These are phyloP conservation scores for Acanthurus lineatus DNA, from an alignment of 2,797 vertebrate species.

Conservation along the genomic window DNA sequence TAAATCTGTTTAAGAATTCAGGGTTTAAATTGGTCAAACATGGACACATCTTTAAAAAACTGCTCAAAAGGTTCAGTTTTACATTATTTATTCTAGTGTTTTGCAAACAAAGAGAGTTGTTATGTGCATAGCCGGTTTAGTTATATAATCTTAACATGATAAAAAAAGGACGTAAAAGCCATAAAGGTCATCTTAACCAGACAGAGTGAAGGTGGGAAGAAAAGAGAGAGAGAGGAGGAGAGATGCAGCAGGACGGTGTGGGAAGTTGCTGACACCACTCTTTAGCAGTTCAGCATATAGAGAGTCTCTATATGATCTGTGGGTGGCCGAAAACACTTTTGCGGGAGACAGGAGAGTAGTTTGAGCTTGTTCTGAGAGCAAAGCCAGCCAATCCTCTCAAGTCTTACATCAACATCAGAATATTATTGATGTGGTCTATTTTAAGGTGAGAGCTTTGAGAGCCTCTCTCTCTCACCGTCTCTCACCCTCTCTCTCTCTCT, in stretches of 20 bases:
- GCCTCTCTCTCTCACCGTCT: too few relatives aligned
- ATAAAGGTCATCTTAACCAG: constrained; percentile 21
- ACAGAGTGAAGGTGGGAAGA: constrained; percentile 11
- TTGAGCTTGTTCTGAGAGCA: constrained; percentile 69
- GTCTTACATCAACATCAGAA: constrained; percentile 78
- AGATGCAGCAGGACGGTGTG: constrained; percentile 35
- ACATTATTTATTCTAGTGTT: constrained; percentile 16
- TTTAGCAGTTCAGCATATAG: constrained; percentile 56
- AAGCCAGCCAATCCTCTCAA: constrained; percentile 73
- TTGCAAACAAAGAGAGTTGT: not conserved
- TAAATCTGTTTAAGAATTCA: constrained; percentile 31
- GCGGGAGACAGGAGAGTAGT: constrained; percentile 51
- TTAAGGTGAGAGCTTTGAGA: constrained; percentile 75
- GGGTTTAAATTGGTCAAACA: constrained; percentile 32
- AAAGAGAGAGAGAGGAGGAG: not conserved
- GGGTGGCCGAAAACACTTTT: constrained; percentile 74
- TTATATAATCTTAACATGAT: constrained; percentile 27
- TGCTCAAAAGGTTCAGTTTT: constrained; percentile 2
- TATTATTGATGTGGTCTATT: constrained; percentile 81
- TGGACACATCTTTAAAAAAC: constrained; percentile 29
- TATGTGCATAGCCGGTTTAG: constrained; percentile 15
- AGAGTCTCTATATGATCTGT: constrained; percentile 73
- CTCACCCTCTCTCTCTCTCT: too few relatives aligned
- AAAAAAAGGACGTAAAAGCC: constrained; percentile 18
- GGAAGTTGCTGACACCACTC: constrained; percentile 68